Percentiles rank a stretch among this genome's conserved stretches.
These are phyloP conservation scores for Labeo calbasu DNA, from an alignment of 2,797 vertebrate genomes.

Conservation along the genomic window DNA sequence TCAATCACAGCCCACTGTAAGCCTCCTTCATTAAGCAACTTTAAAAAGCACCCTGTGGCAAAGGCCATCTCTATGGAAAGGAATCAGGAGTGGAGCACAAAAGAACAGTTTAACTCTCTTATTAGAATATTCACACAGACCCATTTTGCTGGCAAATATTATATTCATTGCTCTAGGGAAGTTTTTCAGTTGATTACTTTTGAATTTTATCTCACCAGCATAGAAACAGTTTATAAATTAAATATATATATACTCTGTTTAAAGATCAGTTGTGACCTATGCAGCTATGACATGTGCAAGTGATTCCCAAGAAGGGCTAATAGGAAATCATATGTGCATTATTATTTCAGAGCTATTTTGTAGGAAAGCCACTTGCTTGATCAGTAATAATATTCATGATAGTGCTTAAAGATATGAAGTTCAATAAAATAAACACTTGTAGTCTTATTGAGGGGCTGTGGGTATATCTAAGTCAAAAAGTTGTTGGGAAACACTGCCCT, in stretches of 20 bases:
- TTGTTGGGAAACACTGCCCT: conserved; percentile 26
- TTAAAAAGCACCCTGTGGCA: conserved; percentile 45
- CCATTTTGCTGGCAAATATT: conserved; percentile 23
- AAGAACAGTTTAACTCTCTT: conserved; percentile 18
- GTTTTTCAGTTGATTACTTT: conserved; percentile 37
- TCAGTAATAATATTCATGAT: neutral
- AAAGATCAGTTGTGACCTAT: neutral
- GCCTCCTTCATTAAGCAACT: conserved; percentile 51
- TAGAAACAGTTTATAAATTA: neutral
- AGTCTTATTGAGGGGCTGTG: neutral
- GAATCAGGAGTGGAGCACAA: conserved; percentile 38
- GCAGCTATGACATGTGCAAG: too few species aligned
- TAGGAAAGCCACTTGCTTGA: neutral
- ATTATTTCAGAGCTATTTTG: too few species aligned
- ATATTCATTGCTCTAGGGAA: neutral
- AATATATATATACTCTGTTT: neutral
- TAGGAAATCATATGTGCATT: neutral
- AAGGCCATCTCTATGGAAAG: conserved; percentile 42
- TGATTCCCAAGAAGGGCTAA: neutral
- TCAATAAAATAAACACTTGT: neutral
- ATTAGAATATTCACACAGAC: conserved; percentile 34
- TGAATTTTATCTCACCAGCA: neutral
- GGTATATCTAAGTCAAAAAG: neutral
- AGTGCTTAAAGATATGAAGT: neutral
- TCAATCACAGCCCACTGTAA: conserved; percentile 45